phyloP scores from a whole-genome alignment of 2,888 invertebrate genomes.

The Conomelus anceps region DNA sequence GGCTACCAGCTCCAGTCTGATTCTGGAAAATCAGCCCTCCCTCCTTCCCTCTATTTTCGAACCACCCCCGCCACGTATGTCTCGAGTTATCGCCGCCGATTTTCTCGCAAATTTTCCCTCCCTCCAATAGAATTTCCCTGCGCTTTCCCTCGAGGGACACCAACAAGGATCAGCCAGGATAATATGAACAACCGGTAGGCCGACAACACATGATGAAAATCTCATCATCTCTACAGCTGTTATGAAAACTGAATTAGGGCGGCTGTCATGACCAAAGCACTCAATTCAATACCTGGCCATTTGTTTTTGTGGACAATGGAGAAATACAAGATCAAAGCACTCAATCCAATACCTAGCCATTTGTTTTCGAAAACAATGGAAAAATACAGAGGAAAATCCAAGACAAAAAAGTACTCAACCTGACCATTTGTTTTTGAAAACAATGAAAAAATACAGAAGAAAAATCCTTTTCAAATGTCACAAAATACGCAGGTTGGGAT shows the following conservation, averaged over 20 bases:
- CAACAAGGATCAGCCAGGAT: too few relatives aligned
- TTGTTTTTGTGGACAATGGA: too few relatives aligned
- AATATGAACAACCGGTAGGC: neutral
- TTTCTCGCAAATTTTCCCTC: neutral
- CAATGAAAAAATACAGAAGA: neutral
- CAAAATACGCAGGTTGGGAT: too few relatives aligned
- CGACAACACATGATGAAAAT: neutral
- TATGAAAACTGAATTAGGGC: neutral
- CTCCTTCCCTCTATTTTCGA: neutral
- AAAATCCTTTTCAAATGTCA: too few relatives aligned
- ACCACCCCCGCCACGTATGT: neutral
- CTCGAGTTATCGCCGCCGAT: neutral
- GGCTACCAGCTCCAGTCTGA: neutral
- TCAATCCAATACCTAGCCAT: neutral
- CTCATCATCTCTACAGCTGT: neutral
- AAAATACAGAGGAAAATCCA: neutral
- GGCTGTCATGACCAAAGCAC: neutral
- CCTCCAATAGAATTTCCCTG: neutral
- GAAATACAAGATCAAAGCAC: neutral
- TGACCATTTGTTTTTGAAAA: neutral
- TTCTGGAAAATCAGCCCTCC: neutral
- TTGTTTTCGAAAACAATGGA: neutral
- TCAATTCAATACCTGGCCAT: neutral
- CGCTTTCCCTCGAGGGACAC: neutral
- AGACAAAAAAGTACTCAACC: too few relatives aligned